phyloP scores from a whole-genome alignment of 2,888 invertebrate species.

The Camptogramma bilineatum region DNA sequence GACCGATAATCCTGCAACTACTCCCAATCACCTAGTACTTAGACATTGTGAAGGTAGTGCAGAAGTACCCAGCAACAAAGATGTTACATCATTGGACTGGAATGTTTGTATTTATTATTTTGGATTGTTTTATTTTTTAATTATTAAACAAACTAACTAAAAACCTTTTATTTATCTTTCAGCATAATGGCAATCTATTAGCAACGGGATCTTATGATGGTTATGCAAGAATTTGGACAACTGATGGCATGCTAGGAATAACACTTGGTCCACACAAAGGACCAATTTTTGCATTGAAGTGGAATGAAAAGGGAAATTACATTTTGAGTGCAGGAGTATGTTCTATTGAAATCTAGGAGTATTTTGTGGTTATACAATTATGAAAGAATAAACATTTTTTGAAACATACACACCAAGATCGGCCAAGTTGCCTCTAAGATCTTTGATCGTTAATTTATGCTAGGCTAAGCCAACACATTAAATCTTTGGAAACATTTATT shows the following conservation, averaged over 20 bases:
- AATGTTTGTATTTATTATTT: constrained; percentile 88
- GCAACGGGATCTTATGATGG: constrained; percentile 99
- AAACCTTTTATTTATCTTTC: constrained; percentile 56
- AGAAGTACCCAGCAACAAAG: constrained; percentile 99
- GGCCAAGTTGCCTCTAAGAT: too few relatives aligned
- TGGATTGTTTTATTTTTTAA: background rate
- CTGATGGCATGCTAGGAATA: constrained; percentile 96
- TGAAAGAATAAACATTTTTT: too few relatives aligned
- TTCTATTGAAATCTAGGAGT: background rate
- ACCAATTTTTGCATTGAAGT: constrained; percentile 99
- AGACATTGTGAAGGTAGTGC: constrained; percentile 98
- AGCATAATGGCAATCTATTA: constrained; percentile 97
- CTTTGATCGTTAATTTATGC: too few relatives aligned
- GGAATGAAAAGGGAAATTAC: constrained; percentile 99
- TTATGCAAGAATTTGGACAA: constrained; percentile 99
- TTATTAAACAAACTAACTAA: background rate
- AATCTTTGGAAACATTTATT: too few relatives aligned
- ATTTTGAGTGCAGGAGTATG: constrained; percentile 98
- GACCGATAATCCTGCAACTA: constrained; percentile 95
- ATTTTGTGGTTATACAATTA: too few relatives aligned
- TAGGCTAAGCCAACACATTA: too few relatives aligned
- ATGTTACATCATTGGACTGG: constrained; percentile 99
- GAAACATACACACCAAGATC: too few relatives aligned
- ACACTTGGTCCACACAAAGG: constrained; percentile 99
- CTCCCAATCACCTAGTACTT: constrained; percentile 95